phyloP scores from a whole-genome alignment of 2,113 vertebrate genomes.

The Elachura formosa region DNA sequence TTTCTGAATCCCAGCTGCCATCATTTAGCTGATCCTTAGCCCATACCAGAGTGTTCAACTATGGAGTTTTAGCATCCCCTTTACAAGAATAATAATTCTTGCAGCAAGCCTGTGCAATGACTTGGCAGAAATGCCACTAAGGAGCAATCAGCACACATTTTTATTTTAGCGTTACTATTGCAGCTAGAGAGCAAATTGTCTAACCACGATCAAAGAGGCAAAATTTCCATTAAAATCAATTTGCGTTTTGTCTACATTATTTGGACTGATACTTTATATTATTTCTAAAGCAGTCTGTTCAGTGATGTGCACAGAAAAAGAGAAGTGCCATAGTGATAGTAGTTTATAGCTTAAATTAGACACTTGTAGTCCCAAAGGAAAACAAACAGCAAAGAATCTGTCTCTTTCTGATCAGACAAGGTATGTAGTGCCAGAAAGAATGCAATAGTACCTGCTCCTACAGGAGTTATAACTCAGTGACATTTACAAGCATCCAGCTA shows the following conservation, averaged over 20 bases:
- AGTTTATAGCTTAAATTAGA: neutral
- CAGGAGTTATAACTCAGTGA: conserved; percentile 20
- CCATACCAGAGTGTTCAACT: neutral
- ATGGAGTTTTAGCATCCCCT: neutral
- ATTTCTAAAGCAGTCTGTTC: neutral
- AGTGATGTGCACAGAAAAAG: neutral
- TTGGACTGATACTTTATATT: neutral
- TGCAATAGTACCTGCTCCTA: neutral
- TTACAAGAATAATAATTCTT: neutral
- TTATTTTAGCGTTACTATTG: neutral
- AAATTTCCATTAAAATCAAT: neutral
- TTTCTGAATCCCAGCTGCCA: neutral
- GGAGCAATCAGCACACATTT: neutral
- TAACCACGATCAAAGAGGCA: neutral
- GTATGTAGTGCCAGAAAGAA: neutral
- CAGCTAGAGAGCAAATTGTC: neutral
- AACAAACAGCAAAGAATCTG: neutral
- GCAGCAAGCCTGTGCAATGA: neutral
- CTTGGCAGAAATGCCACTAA: neutral
- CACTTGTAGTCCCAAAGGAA: neutral
- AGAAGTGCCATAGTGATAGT: neutral
- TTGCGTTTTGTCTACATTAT: neutral
- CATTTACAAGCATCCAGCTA: conserved; percentile 26
- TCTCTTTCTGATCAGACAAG: neutral
- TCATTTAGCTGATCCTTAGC: neutral